Conservation (phyloP, 2,888 invertebrate genomes). For the Ephialtes manifestator region DNA sequence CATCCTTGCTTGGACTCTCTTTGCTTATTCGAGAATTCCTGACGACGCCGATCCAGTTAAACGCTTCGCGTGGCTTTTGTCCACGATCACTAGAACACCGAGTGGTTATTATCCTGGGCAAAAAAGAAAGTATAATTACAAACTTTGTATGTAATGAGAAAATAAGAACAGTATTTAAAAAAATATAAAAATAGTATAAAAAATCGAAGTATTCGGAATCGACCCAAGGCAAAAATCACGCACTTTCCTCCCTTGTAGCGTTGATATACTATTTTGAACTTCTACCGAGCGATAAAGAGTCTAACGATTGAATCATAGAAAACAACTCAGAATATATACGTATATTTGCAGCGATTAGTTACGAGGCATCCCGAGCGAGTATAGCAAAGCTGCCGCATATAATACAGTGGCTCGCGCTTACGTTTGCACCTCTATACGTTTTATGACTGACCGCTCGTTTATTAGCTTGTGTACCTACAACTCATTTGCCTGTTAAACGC, state of each 20-base stretch:
- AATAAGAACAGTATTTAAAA: too few relatives aligned
- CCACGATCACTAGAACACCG: background rate
- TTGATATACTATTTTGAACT: background rate
- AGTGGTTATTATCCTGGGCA: background rate
- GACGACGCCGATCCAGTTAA: background rate
- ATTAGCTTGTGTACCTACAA: constrained; percentile 60
- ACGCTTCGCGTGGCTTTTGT: background rate
- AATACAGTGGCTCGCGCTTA: constrained; percentile 41
- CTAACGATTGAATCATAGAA: background rate
- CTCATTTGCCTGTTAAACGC: constrained; percentile 60
- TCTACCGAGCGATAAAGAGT: background rate
- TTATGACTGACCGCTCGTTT: constrained; percentile 61
- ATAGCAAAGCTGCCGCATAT: constrained; percentile 27
- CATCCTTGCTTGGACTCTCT: background rate
- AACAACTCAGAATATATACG: constrained; percentile 13
- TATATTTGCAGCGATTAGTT: constrained; percentile 47
- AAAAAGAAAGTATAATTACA: too few relatives aligned
- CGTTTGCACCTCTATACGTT: constrained; percentile 60
- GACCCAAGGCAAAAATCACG: too few relatives aligned
- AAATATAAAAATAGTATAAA: too few relatives aligned
- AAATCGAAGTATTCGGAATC: too few relatives aligned
- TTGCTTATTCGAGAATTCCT: constrained; percentile 10
- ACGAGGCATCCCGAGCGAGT: constrained; percentile 43
- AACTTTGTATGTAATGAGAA: too few relatives aligned
- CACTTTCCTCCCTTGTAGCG: too few relatives aligned